Conservation (phyloP, 2,888 invertebrate genomes). For the Apotomis betuletana region DNA sequence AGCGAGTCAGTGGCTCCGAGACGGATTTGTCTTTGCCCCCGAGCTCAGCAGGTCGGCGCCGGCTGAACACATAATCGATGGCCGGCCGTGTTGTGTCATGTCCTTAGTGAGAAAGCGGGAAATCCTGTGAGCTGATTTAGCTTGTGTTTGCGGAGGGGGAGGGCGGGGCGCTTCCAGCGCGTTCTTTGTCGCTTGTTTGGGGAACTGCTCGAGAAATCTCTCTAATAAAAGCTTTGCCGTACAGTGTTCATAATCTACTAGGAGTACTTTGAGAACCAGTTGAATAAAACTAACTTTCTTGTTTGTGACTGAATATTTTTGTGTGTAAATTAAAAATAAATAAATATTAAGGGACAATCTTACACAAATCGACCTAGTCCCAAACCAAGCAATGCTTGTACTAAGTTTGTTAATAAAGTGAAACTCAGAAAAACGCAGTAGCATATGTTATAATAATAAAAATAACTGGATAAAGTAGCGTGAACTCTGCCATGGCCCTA, state of each 20-base stretch:
- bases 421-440: too few species aligned
- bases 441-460: too few species aligned
- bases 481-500: neutral
- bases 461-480: neutral
- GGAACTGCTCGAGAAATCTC: conserved; percentile 5
- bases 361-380: too few species aligned
- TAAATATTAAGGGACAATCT: too few species aligned
- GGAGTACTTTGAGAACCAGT: too few species aligned
- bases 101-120: conserved; percentile 11
- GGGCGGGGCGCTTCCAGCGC: conserved; percentile 1
- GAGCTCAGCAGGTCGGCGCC: conserved; percentile 1
- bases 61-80: conserved; percentile 24
- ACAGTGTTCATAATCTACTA: too few species aligned
- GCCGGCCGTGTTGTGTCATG: conserved; percentile 17
- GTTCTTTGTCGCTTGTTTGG: conserved; percentile 19
- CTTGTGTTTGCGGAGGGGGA: conserved; percentile 24
- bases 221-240: too few species aligned
- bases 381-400: too few species aligned
- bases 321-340: too few species aligned
- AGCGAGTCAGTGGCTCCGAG: conserved; percentile 1
- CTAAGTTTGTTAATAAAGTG: too few species aligned
- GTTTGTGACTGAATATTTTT: too few species aligned
- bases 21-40: conserved; percentile 23
- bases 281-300: too few species aligned
- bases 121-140: conserved; percentile 41